Evolutionary conservation across 2,797 vertebrate genomes (phyloP), one percentile per base, ranked within the genome.

Genomic region (Alcedo atthis): DNA sequence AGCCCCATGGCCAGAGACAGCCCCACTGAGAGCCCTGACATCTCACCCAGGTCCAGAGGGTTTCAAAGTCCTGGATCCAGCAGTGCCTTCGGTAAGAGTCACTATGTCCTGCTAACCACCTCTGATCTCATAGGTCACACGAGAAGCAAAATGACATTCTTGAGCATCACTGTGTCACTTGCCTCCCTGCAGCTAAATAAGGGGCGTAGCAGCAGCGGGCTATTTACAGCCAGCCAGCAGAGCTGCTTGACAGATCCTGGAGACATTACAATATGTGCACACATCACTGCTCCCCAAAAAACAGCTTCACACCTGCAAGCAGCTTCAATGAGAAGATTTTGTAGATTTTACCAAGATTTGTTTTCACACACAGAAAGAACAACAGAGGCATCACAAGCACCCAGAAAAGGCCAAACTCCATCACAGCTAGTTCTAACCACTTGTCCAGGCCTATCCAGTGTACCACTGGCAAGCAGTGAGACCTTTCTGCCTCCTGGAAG

Each of bases 121-220:
- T 80, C 48, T 93, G 95, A 94, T 81, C 87, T 96, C 91, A 92
- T 87, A 80, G 78, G 91, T 96, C 95, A 97, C 90, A 89, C 9
- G 21, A 96, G 90, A 87, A 88, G 75, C 89, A 95, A 70, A 95
- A 85, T 46, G 10, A 87, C 92, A 92, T 95, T 95, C 90, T 86
- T 94, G 76, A 88, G 85, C 85, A 69, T 85, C 77, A 77, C 77
- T 10, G 0, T 80, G 68, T 62, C 88, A 48, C 66, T 93, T 69
- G 68, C 67, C 83, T 81, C 67, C 71, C 75, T 55, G 43, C 48
- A 87, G 58, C 84, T 93, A 92, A 96, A 95, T 85, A 74, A 93
- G 90, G 58, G 87, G 88, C 2, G 54, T 74, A 66, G 77, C 22
- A 14, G n/a, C 76, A 85, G 53, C 6, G 5, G 48, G 86, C 48